phyloP scores from a whole-genome alignment of 2,797 vertebrate genomes.

The Fringilla coelebs region DNA sequence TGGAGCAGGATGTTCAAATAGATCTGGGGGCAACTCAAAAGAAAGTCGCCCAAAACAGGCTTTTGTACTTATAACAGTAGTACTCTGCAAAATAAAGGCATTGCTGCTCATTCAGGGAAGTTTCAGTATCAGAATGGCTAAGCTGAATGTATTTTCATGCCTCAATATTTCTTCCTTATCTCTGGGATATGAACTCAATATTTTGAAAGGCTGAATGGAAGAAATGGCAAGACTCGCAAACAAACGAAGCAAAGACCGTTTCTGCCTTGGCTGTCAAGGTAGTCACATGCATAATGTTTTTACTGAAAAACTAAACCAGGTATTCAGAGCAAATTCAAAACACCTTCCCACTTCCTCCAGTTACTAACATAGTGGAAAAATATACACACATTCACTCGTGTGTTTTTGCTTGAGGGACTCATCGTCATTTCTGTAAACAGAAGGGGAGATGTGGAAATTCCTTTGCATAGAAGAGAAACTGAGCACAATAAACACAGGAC shows the following conservation, averaged over 20 bases:
- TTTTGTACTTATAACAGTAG: neutral
- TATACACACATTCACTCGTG: neutral
- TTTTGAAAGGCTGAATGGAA: neutral
- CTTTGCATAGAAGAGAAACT: neutral
- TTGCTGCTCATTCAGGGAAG: neutral
- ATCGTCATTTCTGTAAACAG: conserved; percentile 26
- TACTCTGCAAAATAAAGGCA: neutral
- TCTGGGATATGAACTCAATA: neutral
- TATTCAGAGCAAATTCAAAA: conserved; percentile 18
- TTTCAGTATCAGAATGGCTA: conserved; percentile 20
- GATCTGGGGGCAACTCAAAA: neutral
- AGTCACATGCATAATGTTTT: neutral
- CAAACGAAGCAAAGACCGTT: neutral
- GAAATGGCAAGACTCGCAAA: neutral
- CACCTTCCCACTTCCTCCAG: conserved; percentile 26
- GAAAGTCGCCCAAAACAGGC: neutral
- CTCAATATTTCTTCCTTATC: neutral
- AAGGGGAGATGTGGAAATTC: neutral
- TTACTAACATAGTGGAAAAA: conserved; percentile 10
- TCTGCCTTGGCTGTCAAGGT: neutral
- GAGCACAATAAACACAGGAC: neutral
- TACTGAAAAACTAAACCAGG: neutral
- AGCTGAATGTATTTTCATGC: neutral
- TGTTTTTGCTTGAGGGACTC: neutral
- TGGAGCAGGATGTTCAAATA: neutral